These are phyloP conservation scores for Psix sp. DNA, from an alignment of 1,140 invertebrate species.

Conservation along the genomic window DNA sequence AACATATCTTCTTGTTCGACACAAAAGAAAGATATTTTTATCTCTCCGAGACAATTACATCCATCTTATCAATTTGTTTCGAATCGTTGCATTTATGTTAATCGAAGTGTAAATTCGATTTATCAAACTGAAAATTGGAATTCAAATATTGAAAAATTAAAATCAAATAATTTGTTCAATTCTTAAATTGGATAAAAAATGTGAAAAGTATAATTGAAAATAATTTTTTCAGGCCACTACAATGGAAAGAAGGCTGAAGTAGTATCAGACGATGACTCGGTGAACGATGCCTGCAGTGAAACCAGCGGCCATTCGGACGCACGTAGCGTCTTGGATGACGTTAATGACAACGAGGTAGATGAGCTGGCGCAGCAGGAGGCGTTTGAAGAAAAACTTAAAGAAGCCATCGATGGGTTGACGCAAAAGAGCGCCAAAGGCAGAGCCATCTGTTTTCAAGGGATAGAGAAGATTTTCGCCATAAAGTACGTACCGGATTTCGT, in stretches of 20 bases:
- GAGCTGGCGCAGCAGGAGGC: slow-evolving; percentile 83
- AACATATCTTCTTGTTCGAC: too few species aligned
- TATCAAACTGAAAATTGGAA: too few species aligned
- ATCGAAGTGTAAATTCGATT: too few species aligned
- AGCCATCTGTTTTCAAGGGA: slow-evolving; percentile 82
- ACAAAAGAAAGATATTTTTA: too few species aligned
- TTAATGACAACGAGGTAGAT: slow-evolving; percentile 78
- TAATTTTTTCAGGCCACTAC: slow-evolving; percentile 51
- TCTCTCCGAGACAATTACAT: too few species aligned
- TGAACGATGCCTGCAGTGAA: slow-evolving; percentile 82
- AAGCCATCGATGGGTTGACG: slow-evolving; percentile 89
- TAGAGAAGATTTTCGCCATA: slow-evolving; percentile 86
- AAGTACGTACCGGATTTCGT: slow-evolving; percentile 89
- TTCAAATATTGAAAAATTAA: too few species aligned
- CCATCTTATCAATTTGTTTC: too few species aligned
- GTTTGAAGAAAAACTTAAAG: slow-evolving; percentile 92
- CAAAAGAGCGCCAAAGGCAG: slow-evolving; percentile 91
- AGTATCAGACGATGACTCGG: slow-evolving; percentile 83
- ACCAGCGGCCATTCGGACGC: slow-evolving; percentile 82
- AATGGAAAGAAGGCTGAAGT: slow-evolving; percentile 69
- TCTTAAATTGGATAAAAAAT: too few species aligned
- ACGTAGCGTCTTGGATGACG: slow-evolving; percentile 80
- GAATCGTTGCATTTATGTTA: too few species aligned
- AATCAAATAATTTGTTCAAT: too few species aligned
- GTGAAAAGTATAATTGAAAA: background rate